These are phyloP conservation scores for Mesocricetus auratus DNA, from an alignment of 2,113 vertebrate genomes.

Conservation along the genomic window DNA sequence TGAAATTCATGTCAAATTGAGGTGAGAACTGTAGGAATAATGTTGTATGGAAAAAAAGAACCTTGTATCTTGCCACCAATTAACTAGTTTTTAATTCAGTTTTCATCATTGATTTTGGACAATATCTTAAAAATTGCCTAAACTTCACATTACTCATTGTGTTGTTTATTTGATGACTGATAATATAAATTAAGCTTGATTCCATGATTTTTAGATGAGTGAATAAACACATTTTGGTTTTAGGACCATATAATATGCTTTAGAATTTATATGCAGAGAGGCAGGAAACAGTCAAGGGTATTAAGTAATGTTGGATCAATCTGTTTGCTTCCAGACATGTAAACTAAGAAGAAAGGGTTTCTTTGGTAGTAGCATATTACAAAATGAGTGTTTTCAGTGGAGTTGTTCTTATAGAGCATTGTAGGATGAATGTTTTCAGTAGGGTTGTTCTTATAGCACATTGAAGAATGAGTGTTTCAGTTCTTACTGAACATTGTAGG, in stretches of 20 bases:
- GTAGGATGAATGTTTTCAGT: not conserved
- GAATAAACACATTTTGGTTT: not conserved
- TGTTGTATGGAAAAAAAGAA: not conserved
- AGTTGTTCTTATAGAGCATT: not conserved
- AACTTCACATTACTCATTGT: not conserved
- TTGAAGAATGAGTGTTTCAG: not conserved
- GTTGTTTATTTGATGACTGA: not conserved
- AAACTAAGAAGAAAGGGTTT: not conserved
- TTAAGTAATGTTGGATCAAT: not conserved
- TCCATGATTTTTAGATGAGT: not conserved
- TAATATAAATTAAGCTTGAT: not conserved
- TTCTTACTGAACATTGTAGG: not conserved
- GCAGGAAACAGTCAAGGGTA: not conserved
- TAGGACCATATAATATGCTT: not conserved
- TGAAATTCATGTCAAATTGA: not conserved
- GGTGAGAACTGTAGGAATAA: not conserved
- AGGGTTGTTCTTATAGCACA: not conserved
- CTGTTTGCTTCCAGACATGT: not conserved
- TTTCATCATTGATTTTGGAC: constrained; percentile 7
- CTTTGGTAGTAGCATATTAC: not conserved
- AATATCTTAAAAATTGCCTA: not conserved
- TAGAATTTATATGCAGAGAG: not conserved
- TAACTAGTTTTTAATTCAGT: not conserved
- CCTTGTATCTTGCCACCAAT: not conserved
- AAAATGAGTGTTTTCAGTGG: not conserved